Percentiles rank a stretch among this genome's conserved stretches.
Evolutionary conservation across 2,113 vertebrate genomes (phyloP).

Genomic region (Ctenodactylus gundi): DNA sequence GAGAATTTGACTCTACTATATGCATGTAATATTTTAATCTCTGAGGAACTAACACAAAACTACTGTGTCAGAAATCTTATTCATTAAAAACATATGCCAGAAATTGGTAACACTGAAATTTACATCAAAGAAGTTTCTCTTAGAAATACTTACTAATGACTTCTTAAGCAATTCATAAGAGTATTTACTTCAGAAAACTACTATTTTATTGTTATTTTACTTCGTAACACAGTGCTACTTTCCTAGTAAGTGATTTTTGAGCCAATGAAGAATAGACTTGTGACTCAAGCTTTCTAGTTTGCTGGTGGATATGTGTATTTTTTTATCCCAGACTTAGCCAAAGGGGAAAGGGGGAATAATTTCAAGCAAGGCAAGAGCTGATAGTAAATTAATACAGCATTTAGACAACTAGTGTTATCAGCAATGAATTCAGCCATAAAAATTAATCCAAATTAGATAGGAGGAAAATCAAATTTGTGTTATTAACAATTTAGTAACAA

Average conservation of each 20-base stretch:
- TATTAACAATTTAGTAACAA: neutral
- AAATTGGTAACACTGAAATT: slow-evolving; percentile 3
- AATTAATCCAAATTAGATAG: slow-evolving; percentile 35
- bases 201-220: neutral
- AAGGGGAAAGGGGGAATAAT: neutral
- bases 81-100: slow-evolving; percentile 2
- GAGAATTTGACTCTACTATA: neutral
- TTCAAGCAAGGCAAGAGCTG: slow-evolving; percentile 16
- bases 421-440: neutral
- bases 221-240: neutral
- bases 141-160: slow-evolving; percentile 29
- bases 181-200: slow-evolving; percentile 20
- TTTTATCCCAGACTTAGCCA: neutral
- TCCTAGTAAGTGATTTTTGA: neutral
- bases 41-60: neutral
- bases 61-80: neutral
- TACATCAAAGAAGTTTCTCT: slow-evolving; percentile 36
- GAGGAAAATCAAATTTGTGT: neutral
- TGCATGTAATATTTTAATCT: neutral
- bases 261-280: neutral
- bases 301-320: neutral
- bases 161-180: slow-evolving; percentile 20
- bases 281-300: neutral
- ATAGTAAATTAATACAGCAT: neutral
- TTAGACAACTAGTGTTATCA: slow-evolving; percentile 32